phyloP scores from a whole-genome alignment of 2,113 vertebrate species.

The Argyrosomus japonicus region DNA sequence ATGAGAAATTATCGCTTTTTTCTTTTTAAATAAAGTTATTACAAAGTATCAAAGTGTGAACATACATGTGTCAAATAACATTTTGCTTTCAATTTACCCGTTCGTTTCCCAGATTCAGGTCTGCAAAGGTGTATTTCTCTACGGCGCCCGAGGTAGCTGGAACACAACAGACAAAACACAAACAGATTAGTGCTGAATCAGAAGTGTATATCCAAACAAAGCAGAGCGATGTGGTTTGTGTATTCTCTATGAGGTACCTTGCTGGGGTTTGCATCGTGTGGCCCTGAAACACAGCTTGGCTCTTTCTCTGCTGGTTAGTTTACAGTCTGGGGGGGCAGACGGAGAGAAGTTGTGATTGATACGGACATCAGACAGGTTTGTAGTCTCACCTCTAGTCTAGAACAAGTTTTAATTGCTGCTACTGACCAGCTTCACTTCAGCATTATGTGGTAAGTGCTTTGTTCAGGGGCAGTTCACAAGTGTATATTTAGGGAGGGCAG shows the following conservation, averaged over 20 bases:
- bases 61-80: background rate
- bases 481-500: too few relatives aligned
- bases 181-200: background rate
- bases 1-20: background rate
- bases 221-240: background rate
- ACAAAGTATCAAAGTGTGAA: background rate
- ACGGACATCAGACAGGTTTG: background rate
- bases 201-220: background rate
- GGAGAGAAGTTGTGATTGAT: background rate
- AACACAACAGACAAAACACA: constrained; percentile 49
- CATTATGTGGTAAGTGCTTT: too few relatives aligned
- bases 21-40: background rate
- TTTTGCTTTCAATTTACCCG: constrained; percentile 83
- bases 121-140: constrained; percentile 92
- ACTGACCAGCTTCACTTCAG: too few relatives aligned
- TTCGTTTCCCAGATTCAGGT: constrained; percentile 94
- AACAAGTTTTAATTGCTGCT: too few relatives aligned
- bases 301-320: constrained; percentile 91
- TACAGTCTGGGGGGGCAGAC: constrained; percentile 86
- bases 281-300: constrained; percentile 96
- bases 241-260: constrained; percentile 78
- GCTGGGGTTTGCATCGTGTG: constrained; percentile 86
- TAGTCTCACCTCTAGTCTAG: too few relatives aligned
- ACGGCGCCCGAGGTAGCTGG: constrained; percentile 73
- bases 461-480: too few relatives aligned